Base-by-base conservation (phyloP, 1,140 invertebrate species). In the Conus betulinus region DNA sequence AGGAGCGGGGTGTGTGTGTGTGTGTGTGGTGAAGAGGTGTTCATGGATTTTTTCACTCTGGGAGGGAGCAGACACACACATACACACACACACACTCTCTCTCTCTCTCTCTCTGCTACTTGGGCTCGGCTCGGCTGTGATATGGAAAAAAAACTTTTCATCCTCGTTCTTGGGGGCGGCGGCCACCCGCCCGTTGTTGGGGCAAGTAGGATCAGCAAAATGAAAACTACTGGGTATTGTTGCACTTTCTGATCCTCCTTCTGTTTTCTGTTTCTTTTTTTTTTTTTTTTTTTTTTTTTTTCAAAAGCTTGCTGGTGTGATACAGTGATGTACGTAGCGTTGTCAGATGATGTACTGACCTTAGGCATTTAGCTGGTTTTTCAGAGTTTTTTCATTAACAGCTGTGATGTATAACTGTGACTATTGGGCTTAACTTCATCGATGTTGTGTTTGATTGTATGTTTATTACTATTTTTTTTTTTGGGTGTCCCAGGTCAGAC, bases 61-160 rank as follows among this genome's bases (percentile, higher is more conserved):
- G 39, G 85, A 78, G 57, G 85, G 85, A 78, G 74, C 27, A 60
- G 71, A 51, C 63, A 85, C 13, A 87, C 25, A 87, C 85, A 79
- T 53, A 74, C 85, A 78, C 85, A n/a, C 39, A 39, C 39, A 39
- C 39, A 39, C 39, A 39, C 39, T 1, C 39, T 39, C 39, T 39
- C 39, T 39, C 39, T 39, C 39, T 39, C 39, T 39, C 39, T 39
- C 39, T 39, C 39, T 39, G 39, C 39, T 39, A 39, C 39, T 39
- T 39, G 85, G 78, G 85, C 85, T 87, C 55, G 53, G 85, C 85
- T 78, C 39, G 85, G 85, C 85, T 87, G 85, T 87, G 85, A 87
- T 87, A 87, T 5, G 8, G 51, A 78, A 39, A 39, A n/a, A 39
- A 39, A 25, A 10, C 76, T 7, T 78, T 78, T 25, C 76, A 81